These are phyloP conservation scores for Epinephelus malabaricus DNA, from an alignment of 2,797 vertebrate genomes.

Conservation along the genomic window DNA sequence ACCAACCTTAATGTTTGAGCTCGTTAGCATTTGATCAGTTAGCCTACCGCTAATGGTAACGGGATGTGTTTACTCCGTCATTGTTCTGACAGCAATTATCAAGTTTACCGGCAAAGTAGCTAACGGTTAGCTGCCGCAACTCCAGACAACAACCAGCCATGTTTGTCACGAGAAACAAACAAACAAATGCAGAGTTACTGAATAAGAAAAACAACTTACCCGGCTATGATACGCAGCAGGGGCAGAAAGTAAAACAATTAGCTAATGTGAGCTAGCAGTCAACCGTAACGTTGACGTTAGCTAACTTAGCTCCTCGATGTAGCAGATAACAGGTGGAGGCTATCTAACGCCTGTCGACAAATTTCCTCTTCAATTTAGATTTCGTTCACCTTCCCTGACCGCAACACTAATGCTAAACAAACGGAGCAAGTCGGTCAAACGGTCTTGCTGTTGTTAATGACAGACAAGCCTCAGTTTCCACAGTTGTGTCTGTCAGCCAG, in stretches of 20 bases:
- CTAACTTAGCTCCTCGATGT: slow-evolving; percentile 61
- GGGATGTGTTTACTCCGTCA: slow-evolving; percentile 42
- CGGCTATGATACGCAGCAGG: slow-evolving; percentile 56
- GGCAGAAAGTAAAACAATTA: slow-evolving; percentile 38
- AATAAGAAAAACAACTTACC: slow-evolving; percentile 62
- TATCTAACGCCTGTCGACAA: slow-evolving; percentile 7
- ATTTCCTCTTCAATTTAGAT: background rate
- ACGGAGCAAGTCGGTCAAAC: background rate
- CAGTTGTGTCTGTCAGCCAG: slow-evolving; percentile 55
- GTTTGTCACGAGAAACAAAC: rapidly evolving
- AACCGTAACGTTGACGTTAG: slow-evolving; percentile 50
- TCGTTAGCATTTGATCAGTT: background rate
- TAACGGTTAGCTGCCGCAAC: background rate
- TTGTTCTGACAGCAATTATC: slow-evolving; percentile 43
- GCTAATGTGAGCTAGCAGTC: slow-evolving; percentile 62
- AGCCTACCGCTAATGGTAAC: slow-evolving; percentile 47
- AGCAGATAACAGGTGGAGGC: slow-evolving; percentile 69
- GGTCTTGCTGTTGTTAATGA: background rate
- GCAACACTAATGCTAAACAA: background rate
- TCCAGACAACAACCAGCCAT: background rate
- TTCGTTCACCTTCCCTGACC: background rate
- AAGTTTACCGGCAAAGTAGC: slow-evolving; percentile 4
- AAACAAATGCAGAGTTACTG: background rate
- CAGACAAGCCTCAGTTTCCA: slow-evolving; percentile 5
- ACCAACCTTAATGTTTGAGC: background rate